Evolutionary conservation across 2,113 vertebrate genomes (phyloP).

Genomic region (Lynx canadensis): DNA sequence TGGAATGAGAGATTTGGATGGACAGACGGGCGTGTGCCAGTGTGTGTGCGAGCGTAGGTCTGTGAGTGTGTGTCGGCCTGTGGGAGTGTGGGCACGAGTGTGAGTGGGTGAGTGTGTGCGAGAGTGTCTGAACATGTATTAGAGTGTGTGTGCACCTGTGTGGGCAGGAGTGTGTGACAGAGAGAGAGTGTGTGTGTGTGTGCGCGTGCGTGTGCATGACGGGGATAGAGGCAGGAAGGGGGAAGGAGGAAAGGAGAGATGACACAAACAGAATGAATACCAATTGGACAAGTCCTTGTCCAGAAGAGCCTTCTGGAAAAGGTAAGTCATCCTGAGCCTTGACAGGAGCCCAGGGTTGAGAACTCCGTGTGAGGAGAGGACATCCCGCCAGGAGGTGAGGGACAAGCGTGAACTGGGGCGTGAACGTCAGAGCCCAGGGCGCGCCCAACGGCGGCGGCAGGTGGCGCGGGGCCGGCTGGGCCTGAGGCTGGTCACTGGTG

Average conservation of each 20-base stretch:
- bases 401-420: accelerated
- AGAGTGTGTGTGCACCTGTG: too few species aligned
- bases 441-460: accelerated
- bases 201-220: neutral
- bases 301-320: neutral
- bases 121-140: too few species aligned
- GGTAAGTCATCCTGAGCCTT: neutral
- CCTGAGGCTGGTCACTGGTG: neutral
- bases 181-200: too few species aligned
- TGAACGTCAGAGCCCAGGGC: neutral
- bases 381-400: neutral
- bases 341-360: too few species aligned
- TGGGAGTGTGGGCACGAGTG: neutral
- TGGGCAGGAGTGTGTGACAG: too few species aligned
- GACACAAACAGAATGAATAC: neutral
- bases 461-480: accelerated
- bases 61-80: neutral
- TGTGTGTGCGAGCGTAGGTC: too few species aligned
- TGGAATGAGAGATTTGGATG: neutral
- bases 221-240: too few species aligned
- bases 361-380: neutral
- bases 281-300: neutral
- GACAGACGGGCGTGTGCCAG: neutral
- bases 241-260: neutral
- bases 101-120: too few species aligned